Base-by-base conservation (phyloP, 2,797 vertebrate species). In the Tangara arthus region DNA sequence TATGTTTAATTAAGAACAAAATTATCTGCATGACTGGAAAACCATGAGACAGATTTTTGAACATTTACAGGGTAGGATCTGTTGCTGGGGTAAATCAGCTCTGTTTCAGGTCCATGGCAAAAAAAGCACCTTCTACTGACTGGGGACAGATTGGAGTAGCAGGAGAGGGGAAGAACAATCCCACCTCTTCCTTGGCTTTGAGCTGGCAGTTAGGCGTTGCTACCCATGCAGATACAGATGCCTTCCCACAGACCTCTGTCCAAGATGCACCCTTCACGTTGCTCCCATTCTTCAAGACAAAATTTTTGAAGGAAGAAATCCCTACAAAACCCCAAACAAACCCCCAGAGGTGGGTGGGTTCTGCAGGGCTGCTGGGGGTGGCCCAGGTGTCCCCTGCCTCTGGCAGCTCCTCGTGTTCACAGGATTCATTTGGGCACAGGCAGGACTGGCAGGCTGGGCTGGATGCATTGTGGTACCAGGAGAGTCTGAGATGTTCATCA, bases 1-100 rank as follows among this genome's bases (percentile, higher is more conserved):
- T 86, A 89, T 95, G 79, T 91, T 92, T 95, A 88, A 92, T 94
- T 85, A 86, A 83, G 87, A 83, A 72, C 41, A 61, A 60, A 68
- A 80, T 94, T 64, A 82, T 56, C 89, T 89, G 82, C 84, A 28
- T 0, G 39, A 37, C 66, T 79, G 63, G 44, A 93, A 77, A 91
- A 41, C 32, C 44, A 3, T 11, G 63, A 66, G 82, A 44, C 4
- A 34, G 65, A 37, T 72, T 56, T 75, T 28, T n/a, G 49, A 53
- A 70, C 12, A 2, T 19, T 44, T 34, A n/a, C 49, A 35, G 82
- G 27, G 44, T 15, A 14, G n/a, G 56, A 63, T 47, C 42, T 55
- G n/a, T 23, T 21, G 49, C 53, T 78, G 85, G 72, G 61, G 59
- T 52, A 37, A 53, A 26, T 30, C n/a, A 24, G 26, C 34, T 6